These are phyloP conservation scores for Urocolius indicus DNA, from an alignment of 2,113 vertebrate species.

Conservation along the genomic window DNA sequence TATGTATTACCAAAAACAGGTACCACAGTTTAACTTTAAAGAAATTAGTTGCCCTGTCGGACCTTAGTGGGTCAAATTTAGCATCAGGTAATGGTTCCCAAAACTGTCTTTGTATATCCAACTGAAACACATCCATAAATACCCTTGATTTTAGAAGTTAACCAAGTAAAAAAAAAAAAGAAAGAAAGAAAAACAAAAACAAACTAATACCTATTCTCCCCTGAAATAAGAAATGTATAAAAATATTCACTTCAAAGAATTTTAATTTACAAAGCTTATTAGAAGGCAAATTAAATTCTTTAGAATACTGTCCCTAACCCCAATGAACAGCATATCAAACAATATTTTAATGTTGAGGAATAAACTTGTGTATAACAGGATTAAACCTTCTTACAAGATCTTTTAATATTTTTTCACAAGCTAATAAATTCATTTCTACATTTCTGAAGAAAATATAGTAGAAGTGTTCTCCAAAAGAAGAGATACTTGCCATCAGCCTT, in stretches of 20 bases:
- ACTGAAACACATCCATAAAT: background rate
- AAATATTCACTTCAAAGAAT: background rate
- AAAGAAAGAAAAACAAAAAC: too few relatives aligned
- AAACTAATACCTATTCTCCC: accelerated
- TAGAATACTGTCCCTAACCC: accelerated
- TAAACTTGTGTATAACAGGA: accelerated
- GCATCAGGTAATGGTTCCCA: background rate
- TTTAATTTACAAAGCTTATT: background rate
- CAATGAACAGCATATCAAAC: background rate
- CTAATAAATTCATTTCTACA: background rate
- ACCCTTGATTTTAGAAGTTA: background rate
- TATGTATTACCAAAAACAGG: background rate
- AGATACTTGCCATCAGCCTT: background rate
- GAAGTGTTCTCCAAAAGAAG: background rate
- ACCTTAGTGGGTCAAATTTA: background rate
- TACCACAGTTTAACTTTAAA: background rate
- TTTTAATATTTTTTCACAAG: background rate
- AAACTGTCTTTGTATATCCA: background rate
- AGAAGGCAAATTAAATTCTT: background rate
- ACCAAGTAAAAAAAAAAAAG: background rate
- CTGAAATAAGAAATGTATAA: background rate
- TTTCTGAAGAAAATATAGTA: background rate
- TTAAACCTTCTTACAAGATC: background rate
- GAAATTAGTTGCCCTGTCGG: background rate
- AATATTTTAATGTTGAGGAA: background rate